Evolutionary conservation across 2,888 invertebrate species (phyloP), one percentile per base, ranked within the genome.

Genomic region (Hyalella azteca): DNA sequence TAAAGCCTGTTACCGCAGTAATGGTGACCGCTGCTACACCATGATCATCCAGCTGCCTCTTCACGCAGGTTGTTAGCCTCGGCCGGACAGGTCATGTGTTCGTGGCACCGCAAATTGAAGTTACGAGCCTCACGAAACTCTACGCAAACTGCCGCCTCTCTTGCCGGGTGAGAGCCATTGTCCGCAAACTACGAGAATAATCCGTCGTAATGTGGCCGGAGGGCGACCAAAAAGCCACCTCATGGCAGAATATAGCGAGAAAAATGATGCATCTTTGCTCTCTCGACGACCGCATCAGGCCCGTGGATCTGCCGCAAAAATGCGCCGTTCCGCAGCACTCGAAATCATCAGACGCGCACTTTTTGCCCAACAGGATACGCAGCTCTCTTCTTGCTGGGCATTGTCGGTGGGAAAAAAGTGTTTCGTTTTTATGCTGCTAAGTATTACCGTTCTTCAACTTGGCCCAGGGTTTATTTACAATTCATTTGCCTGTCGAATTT

Each of bases 171-270:
- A 22, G 66, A 1, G 66, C 66, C 66, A 66, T 66, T 36, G 66
- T 66, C 66, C 29, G 66, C 66, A 66, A 66, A 66, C 29, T 66
- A 66, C 66, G 66, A 66, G 36, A 39, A 66, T 66, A 66, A 66
- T 66, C 66, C 36, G 66, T 36, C 66, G 36, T 66, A 66, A 66
- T 66, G 36, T 29, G 29, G 36, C 66, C 66, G 19, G 36, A 39
- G 36, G 36, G 66, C 66, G 66, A 32, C 66, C 66, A 19, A 66
- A 66, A 66, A 66, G 36, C 66, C 66, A 39, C 66, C 66, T n/a
- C 39, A 9, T 66, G 66, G n/a, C 66, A 66, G 3, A 66, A 13
- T 32, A 66, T n/a, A 36, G 66, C 66, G 29, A 66, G 66, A 66
- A 66, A 60, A 66, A 66, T 36, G 36, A 66, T 36, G 36, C 29